phyloP scores from a whole-genome alignment of 1,140 invertebrate species.

The Dinoponera quadriceps region DNA sequence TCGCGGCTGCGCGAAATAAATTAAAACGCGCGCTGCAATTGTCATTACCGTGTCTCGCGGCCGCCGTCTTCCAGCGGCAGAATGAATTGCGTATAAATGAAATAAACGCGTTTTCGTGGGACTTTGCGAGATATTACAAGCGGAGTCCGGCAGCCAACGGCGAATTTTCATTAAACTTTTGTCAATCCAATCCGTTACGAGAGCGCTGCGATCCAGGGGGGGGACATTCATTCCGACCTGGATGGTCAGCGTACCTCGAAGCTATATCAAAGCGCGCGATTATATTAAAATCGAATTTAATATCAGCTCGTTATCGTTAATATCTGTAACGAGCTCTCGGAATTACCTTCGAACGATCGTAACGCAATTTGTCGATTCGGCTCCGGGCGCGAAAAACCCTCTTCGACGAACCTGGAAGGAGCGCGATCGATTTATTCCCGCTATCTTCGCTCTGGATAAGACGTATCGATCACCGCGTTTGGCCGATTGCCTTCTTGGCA shows the following conservation, averaged over 20 bases:
- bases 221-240: neutral
- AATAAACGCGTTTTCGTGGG: neutral
- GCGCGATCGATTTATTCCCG: neutral
- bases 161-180: constrained; percentile 35
- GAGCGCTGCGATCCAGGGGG: neutral
- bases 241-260: neutral
- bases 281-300: constrained; percentile 49
- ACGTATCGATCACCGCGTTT: constrained; percentile 6
- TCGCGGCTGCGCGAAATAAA: neutral
- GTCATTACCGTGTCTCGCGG: neutral
- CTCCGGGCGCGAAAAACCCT: neutral
- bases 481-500: neutral
- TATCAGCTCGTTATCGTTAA: constrained; percentile 57
- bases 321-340: constrained; percentile 54
- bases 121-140: too few species aligned
- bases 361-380: constrained; percentile 50
- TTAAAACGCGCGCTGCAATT: constrained; percentile 15
- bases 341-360: constrained; percentile 53
- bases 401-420: neutral
- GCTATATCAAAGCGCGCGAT: constrained; percentile 33
- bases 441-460: neutral
- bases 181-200: neutral
- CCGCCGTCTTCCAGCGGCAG: neutral
- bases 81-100: constrained; percentile 1
- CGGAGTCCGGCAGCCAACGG: neutral